Conservation (phyloP, 2,113 vertebrate genomes). For the Microtus ochrogaster region DNA sequence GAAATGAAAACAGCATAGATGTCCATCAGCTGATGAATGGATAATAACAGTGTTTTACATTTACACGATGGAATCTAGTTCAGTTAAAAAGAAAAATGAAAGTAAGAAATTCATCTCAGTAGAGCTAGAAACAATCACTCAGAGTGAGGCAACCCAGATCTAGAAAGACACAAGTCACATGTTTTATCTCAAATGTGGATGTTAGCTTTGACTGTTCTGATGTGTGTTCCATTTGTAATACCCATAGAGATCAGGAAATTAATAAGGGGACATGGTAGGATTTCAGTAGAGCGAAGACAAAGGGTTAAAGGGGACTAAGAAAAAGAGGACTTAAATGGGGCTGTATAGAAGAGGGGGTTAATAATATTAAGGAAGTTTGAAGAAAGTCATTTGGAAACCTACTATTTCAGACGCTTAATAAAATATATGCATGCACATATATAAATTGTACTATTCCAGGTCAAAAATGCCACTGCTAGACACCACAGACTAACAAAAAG, state of each 20-base stretch:
- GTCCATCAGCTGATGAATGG: neutral
- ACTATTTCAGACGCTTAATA: neutral
- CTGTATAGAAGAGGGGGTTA: neutral
- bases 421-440: neutral
- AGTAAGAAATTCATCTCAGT: neutral
- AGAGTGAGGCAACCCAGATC: neutral
- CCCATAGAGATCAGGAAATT: neutral
- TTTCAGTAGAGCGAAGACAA: neutral
- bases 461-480: neutral
- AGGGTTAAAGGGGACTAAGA: neutral
- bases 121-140: neutral
- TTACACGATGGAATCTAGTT: neutral
- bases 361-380: neutral
- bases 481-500: neutral
- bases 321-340: neutral
- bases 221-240: neutral
- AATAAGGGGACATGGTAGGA: neutral
- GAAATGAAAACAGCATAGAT: neutral
- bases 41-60: neutral
- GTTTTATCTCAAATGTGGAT: neutral
- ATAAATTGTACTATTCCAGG: neutral
- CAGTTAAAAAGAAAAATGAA: neutral
- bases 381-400: neutral
- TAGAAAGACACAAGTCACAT: neutral
- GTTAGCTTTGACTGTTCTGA: neutral